A percentile compares a stretch with the other conserved stretches of the same genome.
Evolutionary conservation across 2,797 vertebrate species (phyloP).

Genomic region (Protosalanx chinensis): DNA sequence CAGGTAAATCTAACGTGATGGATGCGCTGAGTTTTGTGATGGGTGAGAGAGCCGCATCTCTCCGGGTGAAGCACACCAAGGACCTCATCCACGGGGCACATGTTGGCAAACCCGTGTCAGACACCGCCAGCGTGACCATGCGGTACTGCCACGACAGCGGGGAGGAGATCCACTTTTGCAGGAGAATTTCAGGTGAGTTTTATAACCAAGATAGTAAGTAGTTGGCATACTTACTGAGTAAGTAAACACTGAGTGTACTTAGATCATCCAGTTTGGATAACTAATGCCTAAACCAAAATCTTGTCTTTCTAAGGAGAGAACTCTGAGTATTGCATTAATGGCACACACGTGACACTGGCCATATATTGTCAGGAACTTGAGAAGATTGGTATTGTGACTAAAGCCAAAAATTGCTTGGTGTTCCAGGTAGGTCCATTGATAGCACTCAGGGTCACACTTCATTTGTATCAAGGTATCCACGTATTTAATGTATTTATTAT

Average conservation of each 20-base stretch:
- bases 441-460: too few species aligned
- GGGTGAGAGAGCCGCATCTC: conserved; percentile 77
- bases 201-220: background rate
- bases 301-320: conserved; percentile 67
- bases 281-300: background rate
- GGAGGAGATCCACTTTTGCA: conserved; percentile 77
- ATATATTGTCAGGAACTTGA: conserved; percentile 77
- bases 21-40: conserved; percentile 92
- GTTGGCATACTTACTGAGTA: background rate
- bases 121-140: conserved; percentile 77
- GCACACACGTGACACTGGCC: conserved; percentile 63
- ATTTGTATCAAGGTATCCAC: too few species aligned
- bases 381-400: conserved; percentile 85
- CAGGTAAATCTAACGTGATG: conserved; percentile 96
- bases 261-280: background rate
- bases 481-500: too few species aligned
- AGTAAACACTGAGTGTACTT: too few species aligned
- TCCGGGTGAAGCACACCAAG: conserved; percentile 81
- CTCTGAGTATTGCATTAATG: conserved; percentile 80
- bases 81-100: conserved; percentile 93
- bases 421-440: conserved; percentile 79
- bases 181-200: conserved; percentile 77
- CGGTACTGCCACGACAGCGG: conserved; percentile 75
- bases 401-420: conserved; percentile 88
- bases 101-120: conserved; percentile 76